Conservation (phyloP, 2,797 vertebrate genomes). For the Adelosebastes latens region DNA sequence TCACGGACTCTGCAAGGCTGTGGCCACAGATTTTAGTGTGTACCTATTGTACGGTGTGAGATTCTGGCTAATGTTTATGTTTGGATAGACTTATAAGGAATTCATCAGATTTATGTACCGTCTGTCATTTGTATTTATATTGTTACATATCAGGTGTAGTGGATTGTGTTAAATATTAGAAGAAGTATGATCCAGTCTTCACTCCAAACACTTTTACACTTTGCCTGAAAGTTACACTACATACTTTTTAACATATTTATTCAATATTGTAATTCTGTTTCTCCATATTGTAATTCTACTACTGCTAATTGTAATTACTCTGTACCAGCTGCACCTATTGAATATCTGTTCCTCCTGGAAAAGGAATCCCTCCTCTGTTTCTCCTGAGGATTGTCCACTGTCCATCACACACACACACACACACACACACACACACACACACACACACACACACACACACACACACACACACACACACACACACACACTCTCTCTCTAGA, state of each 20-base stretch:
- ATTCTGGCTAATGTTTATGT: neutral
- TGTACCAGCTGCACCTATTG: neutral
- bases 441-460: too few relatives aligned
- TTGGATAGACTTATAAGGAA: neutral
- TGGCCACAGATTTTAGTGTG: constrained; percentile 20
- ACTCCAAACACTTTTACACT: neutral
- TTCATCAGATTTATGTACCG: neutral
- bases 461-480: too few relatives aligned
- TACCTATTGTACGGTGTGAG: neutral
- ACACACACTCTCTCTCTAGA: too few relatives aligned
- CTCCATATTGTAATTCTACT: neutral
- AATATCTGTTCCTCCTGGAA: neutral
- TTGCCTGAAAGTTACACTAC: neutral
- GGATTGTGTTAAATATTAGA: neutral
- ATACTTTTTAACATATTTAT: neutral
- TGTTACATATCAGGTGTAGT: neutral
- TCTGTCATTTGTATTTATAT: neutral
- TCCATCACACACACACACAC: too few relatives aligned
- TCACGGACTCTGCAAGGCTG: constrained; percentile 14
- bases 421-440: too few relatives aligned
- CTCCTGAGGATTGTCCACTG: neutral
- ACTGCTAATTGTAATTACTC: neutral
- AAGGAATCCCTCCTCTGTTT: neutral
- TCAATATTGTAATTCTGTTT: neutral
- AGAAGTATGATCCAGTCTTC: neutral